These are phyloP conservation scores for Mormyrus hasselquistii DNA, from an alignment of 2,797 vertebrate genomes.

Conservation along the genomic window DNA sequence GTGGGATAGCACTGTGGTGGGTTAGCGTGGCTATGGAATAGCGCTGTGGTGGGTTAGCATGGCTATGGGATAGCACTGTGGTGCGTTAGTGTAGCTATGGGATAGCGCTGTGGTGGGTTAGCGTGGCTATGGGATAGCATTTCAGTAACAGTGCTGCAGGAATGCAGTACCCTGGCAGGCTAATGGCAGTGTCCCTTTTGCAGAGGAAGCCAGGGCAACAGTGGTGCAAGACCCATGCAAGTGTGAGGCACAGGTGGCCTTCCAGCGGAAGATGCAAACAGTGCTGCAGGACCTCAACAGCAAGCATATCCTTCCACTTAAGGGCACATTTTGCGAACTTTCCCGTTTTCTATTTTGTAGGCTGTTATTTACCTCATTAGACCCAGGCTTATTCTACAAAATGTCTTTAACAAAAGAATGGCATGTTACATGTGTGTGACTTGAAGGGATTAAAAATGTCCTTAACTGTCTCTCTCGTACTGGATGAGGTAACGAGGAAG, in stretches of 20 bases:
- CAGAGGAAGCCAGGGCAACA: slow-evolving; percentile 69
- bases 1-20: no score
- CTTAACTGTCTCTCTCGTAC: slow-evolving; percentile 65
- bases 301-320: slow-evolving; percentile 88
- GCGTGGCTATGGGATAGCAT: not conserved
- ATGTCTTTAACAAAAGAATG: not conserved
- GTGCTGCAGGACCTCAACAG: slow-evolving; percentile 71
- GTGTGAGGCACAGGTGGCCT: slow-evolving; percentile 79
- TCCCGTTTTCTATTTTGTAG: not conserved
- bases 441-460: slow-evolving; percentile 18
- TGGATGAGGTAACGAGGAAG: slow-evolving; percentile 75
- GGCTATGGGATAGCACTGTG: no score
- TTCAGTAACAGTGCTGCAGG: not conserved
- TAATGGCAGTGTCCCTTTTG: slow-evolving; percentile 20
- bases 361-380: not conserved
- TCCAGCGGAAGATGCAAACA: slow-evolving; percentile 77
- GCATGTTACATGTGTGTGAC: not conserved
- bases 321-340: not conserved
- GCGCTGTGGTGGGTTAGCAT: no score
- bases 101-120: no score
- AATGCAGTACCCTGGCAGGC: not conserved
- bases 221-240: slow-evolving; percentile 74
- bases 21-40: no score
- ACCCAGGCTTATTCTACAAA: not conserved
- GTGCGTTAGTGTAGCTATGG: no score